A percentile compares a stretch with the other conserved stretches of the same genome.
Evolutionary conservation across 2,888 invertebrate species (phyloP).

Genomic region (Troides aeacus): DNA sequence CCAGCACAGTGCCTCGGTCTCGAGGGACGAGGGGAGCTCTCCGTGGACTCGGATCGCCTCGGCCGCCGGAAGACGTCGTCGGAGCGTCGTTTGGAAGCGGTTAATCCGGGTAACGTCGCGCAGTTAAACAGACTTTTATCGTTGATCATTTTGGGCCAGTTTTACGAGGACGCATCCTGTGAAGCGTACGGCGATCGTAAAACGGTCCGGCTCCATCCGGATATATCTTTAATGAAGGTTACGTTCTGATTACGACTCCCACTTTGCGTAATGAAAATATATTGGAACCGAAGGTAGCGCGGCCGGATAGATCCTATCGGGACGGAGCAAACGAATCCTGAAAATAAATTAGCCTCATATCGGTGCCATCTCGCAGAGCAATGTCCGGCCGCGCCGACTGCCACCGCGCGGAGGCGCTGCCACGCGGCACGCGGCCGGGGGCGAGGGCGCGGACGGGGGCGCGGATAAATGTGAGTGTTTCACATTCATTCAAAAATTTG

Average conservation of each 20-base stretch:
- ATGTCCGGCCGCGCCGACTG: no score
- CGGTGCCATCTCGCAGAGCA: no score
- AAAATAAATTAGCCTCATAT: no score
- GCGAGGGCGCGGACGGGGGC: no score
- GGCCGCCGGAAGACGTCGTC: neutral
- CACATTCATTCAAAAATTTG: no score
- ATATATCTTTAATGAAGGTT: slow-evolving; percentile 16
- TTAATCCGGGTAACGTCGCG: neutral
- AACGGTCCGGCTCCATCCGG: slow-evolving; percentile 6
- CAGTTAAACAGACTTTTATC: slow-evolving; percentile 23
- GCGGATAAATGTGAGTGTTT: no score
- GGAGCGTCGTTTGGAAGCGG: neutral
- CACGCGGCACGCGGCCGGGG: no score
- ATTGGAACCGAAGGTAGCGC: neutral
- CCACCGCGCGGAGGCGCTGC: no score
- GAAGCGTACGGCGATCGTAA: slow-evolving; percentile 25
- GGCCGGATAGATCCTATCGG: no score
- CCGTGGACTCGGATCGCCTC: neutral
- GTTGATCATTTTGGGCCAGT: slow-evolving; percentile 21
- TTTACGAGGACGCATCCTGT: slow-evolving; percentile 22
- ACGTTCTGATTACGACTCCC: slow-evolving; percentile 1
- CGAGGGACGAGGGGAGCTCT: no score
- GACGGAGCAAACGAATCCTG: no score
- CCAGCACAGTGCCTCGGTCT: no score
- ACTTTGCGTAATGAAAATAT: slow-evolving; percentile 23